These are phyloP conservation scores for Botrylloides violaceus DNA, from an alignment of 23 tunicate species.

Conservation along the genomic window DNA sequence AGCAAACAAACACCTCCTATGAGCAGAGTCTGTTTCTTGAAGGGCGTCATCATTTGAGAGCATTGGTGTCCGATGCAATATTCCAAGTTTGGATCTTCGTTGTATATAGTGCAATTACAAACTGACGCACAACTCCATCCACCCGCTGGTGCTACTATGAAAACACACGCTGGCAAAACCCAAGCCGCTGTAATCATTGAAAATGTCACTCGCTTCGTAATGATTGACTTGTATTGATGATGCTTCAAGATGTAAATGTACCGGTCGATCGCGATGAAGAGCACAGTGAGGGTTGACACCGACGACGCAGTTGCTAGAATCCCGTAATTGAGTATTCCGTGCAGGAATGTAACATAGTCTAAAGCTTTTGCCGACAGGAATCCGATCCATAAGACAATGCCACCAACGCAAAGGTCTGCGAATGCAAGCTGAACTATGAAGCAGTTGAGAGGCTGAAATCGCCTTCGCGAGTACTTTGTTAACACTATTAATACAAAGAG, in stretches of 20 bases:
- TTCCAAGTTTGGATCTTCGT: slow-evolving; percentile 18
- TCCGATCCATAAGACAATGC: slow-evolving; percentile 59
- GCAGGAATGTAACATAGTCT: slow-evolving; percentile 26
- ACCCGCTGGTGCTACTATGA: slow-evolving; percentile 40
- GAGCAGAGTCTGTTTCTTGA: slow-evolving; percentile 37
- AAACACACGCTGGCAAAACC: slow-evolving; percentile 31
- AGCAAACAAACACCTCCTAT: slow-evolving; percentile 46
- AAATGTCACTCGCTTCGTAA: slow-evolving; percentile 21
- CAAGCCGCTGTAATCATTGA: slow-evolving; percentile 22
- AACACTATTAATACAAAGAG: slow-evolving; percentile 35
- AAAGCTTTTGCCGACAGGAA: slow-evolving; percentile 32
- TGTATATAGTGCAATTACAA: slow-evolving; percentile 59
- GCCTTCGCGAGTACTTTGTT: slow-evolving; percentile 16
- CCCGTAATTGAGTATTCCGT: slow-evolving; percentile 43
- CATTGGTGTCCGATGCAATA: slow-evolving; percentile 57
- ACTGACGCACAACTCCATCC: slow-evolving; percentile 54
- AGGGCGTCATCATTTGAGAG: slow-evolving; percentile 85
- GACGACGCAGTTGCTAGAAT: slow-evolving; percentile 58
- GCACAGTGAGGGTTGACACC: slow-evolving; percentile 44
- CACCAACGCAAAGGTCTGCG: slow-evolving; percentile 54
- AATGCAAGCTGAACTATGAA: slow-evolving; percentile 59
- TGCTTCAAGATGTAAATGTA: slow-evolving; percentile 54
- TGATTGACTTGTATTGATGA: slow-evolving; percentile 19
- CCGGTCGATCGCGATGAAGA: slow-evolving; percentile 60
- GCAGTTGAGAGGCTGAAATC: slow-evolving; percentile 56